Percentiles rank a stretch among this genome's conserved stretches.
These are phyloP conservation scores for Rutilus rutilus DNA, from an alignment of 2,113 vertebrate species.

Conservation along the genomic window DNA sequence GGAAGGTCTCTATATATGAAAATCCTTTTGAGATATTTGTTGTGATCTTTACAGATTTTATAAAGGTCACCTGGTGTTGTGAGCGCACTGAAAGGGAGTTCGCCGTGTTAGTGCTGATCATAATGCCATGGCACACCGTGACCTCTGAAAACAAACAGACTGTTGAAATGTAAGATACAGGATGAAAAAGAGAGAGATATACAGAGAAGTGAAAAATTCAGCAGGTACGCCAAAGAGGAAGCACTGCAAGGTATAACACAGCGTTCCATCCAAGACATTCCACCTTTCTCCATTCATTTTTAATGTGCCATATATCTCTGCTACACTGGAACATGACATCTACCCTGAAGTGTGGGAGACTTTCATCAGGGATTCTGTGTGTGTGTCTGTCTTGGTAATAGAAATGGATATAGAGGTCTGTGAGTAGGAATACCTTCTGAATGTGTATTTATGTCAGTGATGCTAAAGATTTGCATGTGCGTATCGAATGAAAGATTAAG, in stretches of 20 bases:
- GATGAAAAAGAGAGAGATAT: not conserved
- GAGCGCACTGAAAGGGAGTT: slow-evolving; percentile 14
- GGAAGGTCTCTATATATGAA: slow-evolving; percentile 23
- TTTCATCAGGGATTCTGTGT: slow-evolving; percentile 38
- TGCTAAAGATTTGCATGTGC: not conserved
- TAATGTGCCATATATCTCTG: slow-evolving; percentile 41
- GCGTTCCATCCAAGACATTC: slow-evolving; percentile 25
- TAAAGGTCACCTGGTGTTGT: slow-evolving; percentile 38
- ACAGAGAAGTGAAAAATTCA: slow-evolving; percentile 31
- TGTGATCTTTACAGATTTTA: slow-evolving; percentile 36
- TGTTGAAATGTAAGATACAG: slow-evolving; percentile 17
- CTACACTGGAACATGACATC: slow-evolving; percentile 42
- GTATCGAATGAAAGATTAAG: slow-evolving; percentile 15
- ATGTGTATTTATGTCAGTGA: slow-evolving; percentile 20
- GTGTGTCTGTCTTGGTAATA: slow-evolving; percentile 11
- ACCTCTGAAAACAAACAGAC: slow-evolving; percentile 36
- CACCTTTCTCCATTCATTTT: slow-evolving; percentile 35
- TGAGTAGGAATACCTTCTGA: slow-evolving; percentile 1
- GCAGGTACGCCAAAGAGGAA: slow-evolving; percentile 13
- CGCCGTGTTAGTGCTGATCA: slow-evolving; percentile 9
- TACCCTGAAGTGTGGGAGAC: slow-evolving; percentile 32
- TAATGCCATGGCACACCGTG: slow-evolving; percentile 14
- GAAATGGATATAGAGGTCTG: slow-evolving; percentile 25
- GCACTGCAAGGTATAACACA: slow-evolving; percentile 3
- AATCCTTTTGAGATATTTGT: slow-evolving; percentile 42